Base-by-base conservation (phyloP, 1,140 invertebrate species). In the Penaeus chinensis region DNA sequence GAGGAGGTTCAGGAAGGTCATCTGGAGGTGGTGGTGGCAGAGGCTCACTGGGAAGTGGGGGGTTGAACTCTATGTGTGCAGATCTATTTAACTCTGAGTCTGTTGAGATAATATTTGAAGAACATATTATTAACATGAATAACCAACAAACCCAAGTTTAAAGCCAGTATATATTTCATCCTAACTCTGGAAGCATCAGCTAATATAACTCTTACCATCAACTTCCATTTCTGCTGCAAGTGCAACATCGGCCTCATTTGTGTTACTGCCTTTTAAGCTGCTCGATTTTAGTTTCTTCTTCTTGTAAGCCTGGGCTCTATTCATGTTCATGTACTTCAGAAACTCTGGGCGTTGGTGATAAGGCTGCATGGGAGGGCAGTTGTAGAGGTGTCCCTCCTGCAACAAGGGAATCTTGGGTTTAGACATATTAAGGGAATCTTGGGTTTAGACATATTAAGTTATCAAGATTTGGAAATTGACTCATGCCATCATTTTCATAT, bases 241-340 rank as follows among this genome's bases (percentile, higher is more conserved):
- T 54, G 11, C 16, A 80, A 77, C 37, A 11, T 60, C 16, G 74
- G n/a, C 54, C 65, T 27, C 63, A 66, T n/a, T 47, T 22, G 71
- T 27, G n/a, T 32, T 77, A 32, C 62, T 66, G 37, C 60, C 47
- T 42, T 71, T 87, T 42, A 82, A 27, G n/a, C 71, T 32, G 20
- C 62, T 37, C 37, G 19, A 80, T 22, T 82, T 82, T 0, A 87
- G 69, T 77, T 87, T 87, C 71, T 77, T 87, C 60, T 87, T 87
- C 27, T 76, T 82, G 47, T 87, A 87, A 37, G 85, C 85, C 61
- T 82, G 47, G 47, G 79, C 85, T 65, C 76, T 82, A 74, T 87
- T 87, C 85, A 77, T 62, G 80, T 87, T 82, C 85, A 87, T 87
- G 61, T 32, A 82, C 2, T 61, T 42, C 37, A 76, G 47, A 54